Evolutionary conservation across 2,888 invertebrate species (phyloP), one percentile per base, ranked within the genome.

Genomic region (Steinernema hermaphroditum): DNA sequence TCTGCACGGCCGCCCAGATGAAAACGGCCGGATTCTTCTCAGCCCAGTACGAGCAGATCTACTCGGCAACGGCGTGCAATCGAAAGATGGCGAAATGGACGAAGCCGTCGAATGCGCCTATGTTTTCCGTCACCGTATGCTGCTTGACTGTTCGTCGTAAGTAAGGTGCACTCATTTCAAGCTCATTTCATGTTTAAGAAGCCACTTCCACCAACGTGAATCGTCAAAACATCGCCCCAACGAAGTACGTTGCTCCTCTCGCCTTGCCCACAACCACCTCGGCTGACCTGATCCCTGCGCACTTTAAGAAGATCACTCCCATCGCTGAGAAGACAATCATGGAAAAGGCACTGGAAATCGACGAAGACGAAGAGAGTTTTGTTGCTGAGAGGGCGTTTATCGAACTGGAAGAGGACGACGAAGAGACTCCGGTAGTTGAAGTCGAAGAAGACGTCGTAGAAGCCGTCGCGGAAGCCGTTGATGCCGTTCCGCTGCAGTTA

Each of bases 61-160:
- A 46, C n/a, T 19, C 22, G 6, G n/a, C 22, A 4, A 46, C 46
- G 6, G 46, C 46, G 6, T 46, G 22, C 22, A 6, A 6, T 4
- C 6, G 46, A 6, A 46, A 46, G n/a, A 46, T 12, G 22, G 46
- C 46, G 4, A 19, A 16, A 6, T 46, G 46, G 46, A 46, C n/a
- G 6, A 6, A 19, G 16, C 46, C 46, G 9, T 46, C 9, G 6
- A 46, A 6, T 6, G 46, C 46, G 46, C 46, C 46, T 6, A 46
- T 46, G 46, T 46, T 46, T n/a, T 46, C 46, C 16, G 46, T 46
- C n/a, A 46, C 46, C 22, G 46, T 46, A 19, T 46, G 46, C n/a
- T 12, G 46, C 46, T n/a, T 46, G 6, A 46, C 4, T 6, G 22
- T n/a, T 4, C 16, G 46, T 46, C 46, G 46, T 46, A 46, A 9